A percentile compares a stretch with the other conserved stretches of the same genome.
phyloP scores from a whole-genome alignment of 2,797 vertebrate genomes.

The Mus minutoides region DNA sequence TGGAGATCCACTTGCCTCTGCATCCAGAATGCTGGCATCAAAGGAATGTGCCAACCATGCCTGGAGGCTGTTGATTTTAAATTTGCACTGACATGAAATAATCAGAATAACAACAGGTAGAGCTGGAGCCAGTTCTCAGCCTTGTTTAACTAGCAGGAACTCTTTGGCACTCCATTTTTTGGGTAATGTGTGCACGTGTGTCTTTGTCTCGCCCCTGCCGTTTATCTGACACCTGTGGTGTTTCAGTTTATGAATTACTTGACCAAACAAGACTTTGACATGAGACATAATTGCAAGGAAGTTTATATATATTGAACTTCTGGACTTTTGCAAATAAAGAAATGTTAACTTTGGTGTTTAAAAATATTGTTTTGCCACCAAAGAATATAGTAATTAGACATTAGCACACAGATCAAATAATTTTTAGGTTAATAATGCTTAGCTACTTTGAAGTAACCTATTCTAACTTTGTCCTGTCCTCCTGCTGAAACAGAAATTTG shows the following conservation, averaged over 20 bases:
- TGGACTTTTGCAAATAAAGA: conserved; percentile 21
- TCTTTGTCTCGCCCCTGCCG: background rate
- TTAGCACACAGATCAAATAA: background rate
- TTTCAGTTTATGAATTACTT: conserved; percentile 3
- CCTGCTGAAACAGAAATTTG: conserved; percentile 33
- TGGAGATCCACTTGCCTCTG: background rate
- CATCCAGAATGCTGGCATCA: background rate
- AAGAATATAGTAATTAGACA: conserved; percentile 40
- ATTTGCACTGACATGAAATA: conserved; percentile 51
- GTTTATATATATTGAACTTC: background rate
- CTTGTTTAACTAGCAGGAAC: background rate
- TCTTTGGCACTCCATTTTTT: background rate
- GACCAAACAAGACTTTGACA: background rate
- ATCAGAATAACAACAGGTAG: background rate
- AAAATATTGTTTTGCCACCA: background rate
- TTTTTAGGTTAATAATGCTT: conserved; percentile 26
- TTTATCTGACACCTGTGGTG: background rate
- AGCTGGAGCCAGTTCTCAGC: background rate
- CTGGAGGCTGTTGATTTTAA: background rate
- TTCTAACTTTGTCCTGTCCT: conserved; percentile 10
- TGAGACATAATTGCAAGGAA: conserved; percentile 5
- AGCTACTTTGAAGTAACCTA: conserved; percentile 33
- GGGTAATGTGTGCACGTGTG: background rate
- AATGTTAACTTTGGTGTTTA: conserved; percentile 34
- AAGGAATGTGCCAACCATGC: background rate